Evolutionary conservation across 2,113 vertebrate genomes (phyloP).

Genomic region (Halichoerus grypus): DNA sequence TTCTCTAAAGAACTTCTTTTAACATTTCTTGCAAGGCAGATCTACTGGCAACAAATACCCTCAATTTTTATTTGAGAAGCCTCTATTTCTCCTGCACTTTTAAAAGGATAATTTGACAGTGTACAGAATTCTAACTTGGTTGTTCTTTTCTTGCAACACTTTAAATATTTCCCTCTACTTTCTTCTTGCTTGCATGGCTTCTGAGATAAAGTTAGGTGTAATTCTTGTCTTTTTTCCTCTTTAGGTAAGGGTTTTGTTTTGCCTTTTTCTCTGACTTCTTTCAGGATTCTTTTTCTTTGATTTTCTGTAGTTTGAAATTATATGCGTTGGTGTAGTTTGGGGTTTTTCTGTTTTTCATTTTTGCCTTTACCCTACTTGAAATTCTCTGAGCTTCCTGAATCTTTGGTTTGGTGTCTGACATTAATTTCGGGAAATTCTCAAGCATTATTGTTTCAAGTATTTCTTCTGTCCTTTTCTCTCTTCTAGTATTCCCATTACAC

Average conservation of each 20-base stretch:
- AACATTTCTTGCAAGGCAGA: not conserved
- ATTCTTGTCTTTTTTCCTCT: not conserved
- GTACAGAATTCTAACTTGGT: not conserved
- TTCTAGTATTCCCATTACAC: not conserved
- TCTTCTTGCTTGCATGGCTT: not conserved
- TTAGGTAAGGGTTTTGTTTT: not conserved
- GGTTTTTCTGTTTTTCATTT: not conserved
- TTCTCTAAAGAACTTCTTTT: not conserved
- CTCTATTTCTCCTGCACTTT: not conserved
- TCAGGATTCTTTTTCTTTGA: not conserved
- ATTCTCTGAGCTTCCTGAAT: not conserved
- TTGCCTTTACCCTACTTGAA: not conserved
- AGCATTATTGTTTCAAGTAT: not conserved
- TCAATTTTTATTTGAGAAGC: not conserved
- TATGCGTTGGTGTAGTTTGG: not conserved
- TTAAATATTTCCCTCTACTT: not conserved
- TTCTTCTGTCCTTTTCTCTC: not conserved
- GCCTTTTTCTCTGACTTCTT: not conserved
- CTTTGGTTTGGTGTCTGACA: not conserved
- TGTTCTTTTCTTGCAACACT: not conserved
- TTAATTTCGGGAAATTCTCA: not conserved
- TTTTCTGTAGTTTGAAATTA: not conserved
- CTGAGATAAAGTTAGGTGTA: not conserved
- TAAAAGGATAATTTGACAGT: not conserved
- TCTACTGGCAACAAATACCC: not conserved